Evolutionary conservation across 2,113 vertebrate genomes (phyloP).

Genomic region (Rhinopomastus cyanomelas): DNA sequence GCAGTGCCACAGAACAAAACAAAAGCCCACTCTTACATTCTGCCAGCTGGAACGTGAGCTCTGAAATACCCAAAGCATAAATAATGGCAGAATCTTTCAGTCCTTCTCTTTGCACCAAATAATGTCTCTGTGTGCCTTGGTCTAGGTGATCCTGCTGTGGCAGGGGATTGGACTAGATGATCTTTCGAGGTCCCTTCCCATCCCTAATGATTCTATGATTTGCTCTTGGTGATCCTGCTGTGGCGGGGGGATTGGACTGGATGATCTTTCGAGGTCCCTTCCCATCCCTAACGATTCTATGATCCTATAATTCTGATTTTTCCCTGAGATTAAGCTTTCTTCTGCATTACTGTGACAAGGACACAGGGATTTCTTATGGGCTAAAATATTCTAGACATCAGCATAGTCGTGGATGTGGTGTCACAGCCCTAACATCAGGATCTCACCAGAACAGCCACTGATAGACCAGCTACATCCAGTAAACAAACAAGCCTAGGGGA

Average conservation of each 20-base stretch:
- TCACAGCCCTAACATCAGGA: background rate
- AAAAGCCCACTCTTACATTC: conserved; percentile 18
- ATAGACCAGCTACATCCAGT: background rate
- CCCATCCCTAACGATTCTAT: no score
- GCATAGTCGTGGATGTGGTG: accelerated
- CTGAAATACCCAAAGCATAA: conserved; percentile 12
- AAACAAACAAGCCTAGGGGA: background rate
- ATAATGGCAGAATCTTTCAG: conserved; percentile 8
- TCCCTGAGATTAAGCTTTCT: background rate
- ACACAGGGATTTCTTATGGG: background rate
- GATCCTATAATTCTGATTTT: background rate
- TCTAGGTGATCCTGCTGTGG: no score
- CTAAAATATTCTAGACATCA: background rate
- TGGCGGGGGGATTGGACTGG: no score
- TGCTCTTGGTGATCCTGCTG: no score
- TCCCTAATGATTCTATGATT: no score
- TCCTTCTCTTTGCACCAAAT: background rate
- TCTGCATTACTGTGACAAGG: background rate
- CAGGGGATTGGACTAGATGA: no score
- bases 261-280: no score
- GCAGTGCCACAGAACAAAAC: conserved; percentile 24
- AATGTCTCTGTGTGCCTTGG: no score
- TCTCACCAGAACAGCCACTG: background rate
- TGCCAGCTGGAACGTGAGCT: conserved; percentile 46
- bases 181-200: no score